phyloP scores from a whole-genome alignment of 2,888 invertebrate genomes.

The Sphaeridia pumilis region DNA sequence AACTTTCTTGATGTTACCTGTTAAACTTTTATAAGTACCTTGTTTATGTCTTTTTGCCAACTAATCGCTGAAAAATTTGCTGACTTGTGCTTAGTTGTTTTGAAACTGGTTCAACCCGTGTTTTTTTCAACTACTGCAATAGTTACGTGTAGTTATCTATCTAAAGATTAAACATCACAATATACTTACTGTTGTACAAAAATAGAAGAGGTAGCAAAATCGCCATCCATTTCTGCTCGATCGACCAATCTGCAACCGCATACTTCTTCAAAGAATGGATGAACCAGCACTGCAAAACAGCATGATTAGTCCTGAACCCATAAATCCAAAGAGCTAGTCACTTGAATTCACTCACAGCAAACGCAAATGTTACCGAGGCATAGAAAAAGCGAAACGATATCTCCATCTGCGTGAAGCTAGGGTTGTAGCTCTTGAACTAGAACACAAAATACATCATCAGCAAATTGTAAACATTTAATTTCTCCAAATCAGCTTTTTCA shows the following conservation, averaged over 20 bases:
- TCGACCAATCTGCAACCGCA: conserved; percentile 84
- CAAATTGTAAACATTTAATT: not conserved
- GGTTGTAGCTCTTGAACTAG: conserved; percentile 92
- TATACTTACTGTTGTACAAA: conserved; percentile 74
- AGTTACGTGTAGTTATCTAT: too few species aligned
- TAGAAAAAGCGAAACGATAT: conserved; percentile 95
- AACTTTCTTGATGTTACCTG: too few species aligned
- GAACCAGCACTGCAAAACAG: conserved; percentile 69
- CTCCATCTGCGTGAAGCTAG: conserved; percentile 91
- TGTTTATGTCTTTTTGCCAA: too few species aligned
- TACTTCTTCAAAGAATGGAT: conserved; percentile 77
- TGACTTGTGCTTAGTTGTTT: too few species aligned
- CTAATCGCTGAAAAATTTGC: too few species aligned
- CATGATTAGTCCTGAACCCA: too few species aligned
- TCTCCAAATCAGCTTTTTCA: not conserved
- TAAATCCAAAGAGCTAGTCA: too few species aligned
- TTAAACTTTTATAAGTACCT: too few species aligned
- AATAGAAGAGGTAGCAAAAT: conserved; percentile 72
- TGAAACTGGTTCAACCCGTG: too few species aligned
- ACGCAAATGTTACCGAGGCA: conserved; percentile 54
- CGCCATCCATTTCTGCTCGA: conserved; percentile 95
- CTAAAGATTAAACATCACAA: not conserved
- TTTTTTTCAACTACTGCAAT: too few species aligned
- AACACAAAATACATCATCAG: too few species aligned
- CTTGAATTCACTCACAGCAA: conserved; percentile 81